Percentiles rank a stretch among this genome's conserved stretches.
These are phyloP conservation scores for Eupithecia inturbata DNA, from an alignment of 2,888 invertebrate species.

Conservation along the genomic window DNA sequence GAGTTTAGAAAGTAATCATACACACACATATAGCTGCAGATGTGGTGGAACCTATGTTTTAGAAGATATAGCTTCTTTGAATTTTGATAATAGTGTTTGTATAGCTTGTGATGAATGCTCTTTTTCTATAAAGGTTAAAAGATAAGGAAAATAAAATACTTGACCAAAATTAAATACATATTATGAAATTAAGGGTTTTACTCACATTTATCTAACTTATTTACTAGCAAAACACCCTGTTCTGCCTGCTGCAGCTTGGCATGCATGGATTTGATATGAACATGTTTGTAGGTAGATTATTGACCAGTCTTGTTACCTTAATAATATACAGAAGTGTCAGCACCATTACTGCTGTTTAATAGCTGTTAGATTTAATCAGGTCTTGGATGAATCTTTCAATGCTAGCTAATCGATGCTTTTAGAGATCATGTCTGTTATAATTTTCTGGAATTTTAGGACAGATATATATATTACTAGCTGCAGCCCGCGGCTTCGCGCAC, in stretches of 20 bases:
- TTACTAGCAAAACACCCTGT: not conserved
- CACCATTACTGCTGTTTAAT: not conserved
- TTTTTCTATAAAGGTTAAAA: constrained; percentile 85
- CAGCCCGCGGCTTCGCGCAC: no score
- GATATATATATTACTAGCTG: no score
- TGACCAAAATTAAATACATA: not conserved
- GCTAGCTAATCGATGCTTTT: not conserved
- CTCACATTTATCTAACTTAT: not conserved
- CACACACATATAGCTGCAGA: constrained; percentile 85
- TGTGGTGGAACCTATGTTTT: constrained; percentile 87
- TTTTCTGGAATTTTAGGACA: not conserved
- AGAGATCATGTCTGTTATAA: not conserved
- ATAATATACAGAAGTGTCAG: not conserved
- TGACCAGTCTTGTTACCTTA: not conserved
- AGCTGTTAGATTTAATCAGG: not conserved
- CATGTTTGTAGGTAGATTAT: not conserved
- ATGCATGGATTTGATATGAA: not conserved
- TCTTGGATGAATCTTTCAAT: not conserved
- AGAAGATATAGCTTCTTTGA: constrained; percentile 48
- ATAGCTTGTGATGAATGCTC: constrained; percentile 90
- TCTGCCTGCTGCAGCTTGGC: not conserved
- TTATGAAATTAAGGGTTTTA: not conserved
- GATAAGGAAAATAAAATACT: constrained; percentile 31
- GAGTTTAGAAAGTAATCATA: constrained; percentile 61
- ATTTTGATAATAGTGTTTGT: constrained; percentile 60